A percentile compares a stretch with the other conserved stretches of the same genome.
phyloP scores from a whole-genome alignment of 2,888 invertebrate species.

The Sericinus montela region DNA sequence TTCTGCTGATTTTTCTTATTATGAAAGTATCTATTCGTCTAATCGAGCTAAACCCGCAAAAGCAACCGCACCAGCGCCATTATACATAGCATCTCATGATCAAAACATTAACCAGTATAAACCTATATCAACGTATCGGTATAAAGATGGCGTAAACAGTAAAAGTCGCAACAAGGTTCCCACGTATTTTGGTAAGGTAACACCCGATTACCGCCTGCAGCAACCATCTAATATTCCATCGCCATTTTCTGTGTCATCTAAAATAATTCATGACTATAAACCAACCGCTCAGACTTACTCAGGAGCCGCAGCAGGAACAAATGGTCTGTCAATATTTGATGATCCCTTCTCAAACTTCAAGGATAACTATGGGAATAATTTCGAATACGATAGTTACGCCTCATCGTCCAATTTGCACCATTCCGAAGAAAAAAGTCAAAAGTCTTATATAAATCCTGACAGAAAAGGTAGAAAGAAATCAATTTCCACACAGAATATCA shows the following conservation, averaged over 20 bases:
- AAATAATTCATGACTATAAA: constrained; percentile 61
- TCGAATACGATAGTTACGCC: constrained; percentile 58
- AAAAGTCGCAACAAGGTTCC: constrained; percentile 40
- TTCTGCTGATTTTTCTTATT: constrained; percentile 56
- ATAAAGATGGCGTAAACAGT: constrained; percentile 43
- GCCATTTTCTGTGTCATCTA: constrained; percentile 59
- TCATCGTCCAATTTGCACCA: constrained; percentile 53
- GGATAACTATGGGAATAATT: constrained; percentile 51
- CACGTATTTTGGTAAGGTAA: constrained; percentile 39
- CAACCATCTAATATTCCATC: constrained; percentile 45
- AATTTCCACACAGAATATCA: constrained; percentile 65
- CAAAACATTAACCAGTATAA: constrained; percentile 44
- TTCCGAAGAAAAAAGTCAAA: constrained; percentile 44
- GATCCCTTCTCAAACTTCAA: constrained; percentile 52
- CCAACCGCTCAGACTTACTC: constrained; percentile 37
- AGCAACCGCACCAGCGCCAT: constrained; percentile 36
- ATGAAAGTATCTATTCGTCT: constrained; percentile 57
- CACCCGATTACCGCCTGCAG: constrained; percentile 35
- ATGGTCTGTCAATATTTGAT: constrained; percentile 45
- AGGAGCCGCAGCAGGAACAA: constrained; percentile 29
- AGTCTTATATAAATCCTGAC: constrained; percentile 31
- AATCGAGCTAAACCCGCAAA: constrained; percentile 39
- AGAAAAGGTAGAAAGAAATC: constrained; percentile 62
- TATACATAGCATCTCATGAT: constrained; percentile 34
- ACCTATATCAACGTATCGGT: constrained; percentile 47